Evolutionary conservation across 2,113 vertebrate genomes (phyloP).

Genomic region (Phoxinus phoxinus): DNA sequence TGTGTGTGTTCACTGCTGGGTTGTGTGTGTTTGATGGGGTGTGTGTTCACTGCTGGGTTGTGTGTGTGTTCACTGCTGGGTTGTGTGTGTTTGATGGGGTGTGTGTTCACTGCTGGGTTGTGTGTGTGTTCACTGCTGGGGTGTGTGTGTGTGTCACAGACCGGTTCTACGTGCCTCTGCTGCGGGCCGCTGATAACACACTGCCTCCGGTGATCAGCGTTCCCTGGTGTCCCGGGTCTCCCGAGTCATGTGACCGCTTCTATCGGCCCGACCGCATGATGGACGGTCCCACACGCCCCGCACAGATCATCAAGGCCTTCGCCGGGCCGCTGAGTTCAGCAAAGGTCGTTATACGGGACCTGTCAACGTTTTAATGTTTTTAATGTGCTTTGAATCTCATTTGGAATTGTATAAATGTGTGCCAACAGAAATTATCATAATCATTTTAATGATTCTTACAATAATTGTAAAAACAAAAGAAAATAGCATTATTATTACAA

Average conservation of each 20-base stretch:
- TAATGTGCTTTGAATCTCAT: neutral
- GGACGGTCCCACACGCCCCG: conserved; percentile 84
- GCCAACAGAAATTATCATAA: neutral
- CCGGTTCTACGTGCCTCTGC: conserved; percentile 88
- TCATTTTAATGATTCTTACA: no score
- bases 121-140: neutral
- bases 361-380: no score
- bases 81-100: neutral
- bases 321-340: conserved; percentile 90
- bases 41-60: no score
- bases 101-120: no score
- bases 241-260: neutral
- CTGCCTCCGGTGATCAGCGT: conserved; percentile 87
- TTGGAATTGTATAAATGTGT: neutral
- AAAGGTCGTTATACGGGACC: conserved; percentile 24
- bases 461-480: no score
- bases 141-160: conserved; percentile 72
- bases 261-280: conserved; percentile 72
- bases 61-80: neutral
- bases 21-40: no score
- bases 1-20: no score
- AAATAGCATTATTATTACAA: no score
- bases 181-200: conserved; percentile 91
- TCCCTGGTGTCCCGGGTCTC: conserved; percentile 79
- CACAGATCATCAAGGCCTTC: conserved; percentile 87